Evolutionary conservation across 2,113 vertebrate species (phyloP), one percentile per base, ranked within the genome.

Genomic region (Oxyura jamaicensis): DNA sequence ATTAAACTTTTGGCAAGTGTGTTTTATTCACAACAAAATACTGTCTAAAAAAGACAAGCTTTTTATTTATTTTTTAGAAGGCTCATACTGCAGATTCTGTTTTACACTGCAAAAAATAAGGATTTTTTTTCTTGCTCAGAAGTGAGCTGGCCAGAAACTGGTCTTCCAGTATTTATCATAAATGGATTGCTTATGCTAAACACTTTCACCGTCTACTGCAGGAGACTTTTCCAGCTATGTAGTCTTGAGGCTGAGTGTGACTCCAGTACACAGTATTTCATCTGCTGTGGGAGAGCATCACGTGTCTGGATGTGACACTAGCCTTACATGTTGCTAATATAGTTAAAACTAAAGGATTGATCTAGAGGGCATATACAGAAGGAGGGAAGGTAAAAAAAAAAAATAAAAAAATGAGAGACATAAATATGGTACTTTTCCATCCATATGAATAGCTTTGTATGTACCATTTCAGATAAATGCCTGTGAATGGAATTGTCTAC

Each of bases 261-360:
- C 44, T 59, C 11, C 3, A 4, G 41, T 8, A 2, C 3, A 0
- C 33, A 53, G 63, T 53, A 20, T 50, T 29, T 3, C 22, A 6
- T n/a, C 19, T 18, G 6, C 41, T 8, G 29, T 39, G 42, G 50
- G 23, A 46, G 28, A 4, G 17, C 8, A 13, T 81, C 33, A 2
- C 25, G 1, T 0, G 0, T 42, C n/a, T 55, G 72, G 13, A 87
- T 66, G 65, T 36, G 81, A 11, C 21, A 1, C 12, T 42, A 20
- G 28, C 36, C 42, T 31, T 17, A 5, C 4, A 19, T 11, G 25
- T 21, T 46, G 69, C 42, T 50, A 5, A 10, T 42, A 58, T 21
- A 31, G 29, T 23, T 83, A 35, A 8, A 17, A 22, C 6, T 36
- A 22, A 69, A 35, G 63, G 42, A n/a, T 36, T 72, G 53, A 46